These are phyloP conservation scores for Pterocles burchelli DNA, from an alignment of 2,113 vertebrate genomes.

Conservation along the genomic window DNA sequence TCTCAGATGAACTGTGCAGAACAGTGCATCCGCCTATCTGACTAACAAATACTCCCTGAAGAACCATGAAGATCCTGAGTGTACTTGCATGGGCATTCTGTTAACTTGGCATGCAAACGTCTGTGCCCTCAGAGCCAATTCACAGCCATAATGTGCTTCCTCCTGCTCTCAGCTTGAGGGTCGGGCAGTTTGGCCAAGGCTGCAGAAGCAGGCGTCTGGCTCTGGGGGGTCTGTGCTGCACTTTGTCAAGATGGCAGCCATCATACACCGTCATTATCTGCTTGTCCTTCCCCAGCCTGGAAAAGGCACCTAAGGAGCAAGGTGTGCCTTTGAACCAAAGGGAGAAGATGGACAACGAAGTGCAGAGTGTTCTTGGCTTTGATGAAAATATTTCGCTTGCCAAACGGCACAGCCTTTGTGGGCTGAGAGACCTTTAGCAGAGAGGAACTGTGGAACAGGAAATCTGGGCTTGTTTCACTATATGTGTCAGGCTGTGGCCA, in stretches of 20 bases:
- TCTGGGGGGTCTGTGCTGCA: not conserved
- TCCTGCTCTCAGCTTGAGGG: rapidly evolving
- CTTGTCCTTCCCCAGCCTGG: not conserved
- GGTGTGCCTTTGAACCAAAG: not conserved
- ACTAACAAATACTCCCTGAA: not conserved
- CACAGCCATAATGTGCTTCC: not conserved
- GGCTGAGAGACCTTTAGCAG: not conserved
- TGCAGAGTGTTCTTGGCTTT: not conserved
- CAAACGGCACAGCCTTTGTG: rapidly evolving
- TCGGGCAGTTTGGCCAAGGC: not conserved
- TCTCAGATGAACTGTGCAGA: not conserved
- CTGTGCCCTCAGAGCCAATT: not conserved
- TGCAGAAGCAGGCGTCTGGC: not conserved
- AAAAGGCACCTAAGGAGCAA: not conserved
- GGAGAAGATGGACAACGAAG: not conserved
- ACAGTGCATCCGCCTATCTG: not conserved
- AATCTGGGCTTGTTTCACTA: not conserved
- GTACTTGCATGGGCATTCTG: rapidly evolving
- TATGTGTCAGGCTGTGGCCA: not conserved
- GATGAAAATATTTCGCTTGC: not conserved
- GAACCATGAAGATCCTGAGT: rapidly evolving
- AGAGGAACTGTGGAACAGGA: constrained; percentile 30
- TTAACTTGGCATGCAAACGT: not conserved
- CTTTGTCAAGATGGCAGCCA: not conserved
- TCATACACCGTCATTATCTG: rapidly evolving